Conservation (phyloP, 2,797 vertebrate species). For the Tokudaia muenninki region DNA sequence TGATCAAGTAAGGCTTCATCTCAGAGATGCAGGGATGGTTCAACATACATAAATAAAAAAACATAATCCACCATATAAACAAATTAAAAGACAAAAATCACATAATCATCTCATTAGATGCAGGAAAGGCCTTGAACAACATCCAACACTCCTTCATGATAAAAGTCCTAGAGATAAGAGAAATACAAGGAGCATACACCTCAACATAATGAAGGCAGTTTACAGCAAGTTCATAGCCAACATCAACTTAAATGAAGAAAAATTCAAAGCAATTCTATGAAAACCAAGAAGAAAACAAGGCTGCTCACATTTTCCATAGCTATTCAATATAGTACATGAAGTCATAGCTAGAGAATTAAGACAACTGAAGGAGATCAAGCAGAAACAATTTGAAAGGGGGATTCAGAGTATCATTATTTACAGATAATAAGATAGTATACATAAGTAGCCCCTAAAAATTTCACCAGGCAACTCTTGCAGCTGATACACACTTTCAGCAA, state of each 20-base stretch:
- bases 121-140: not conserved
- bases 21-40: not conserved
- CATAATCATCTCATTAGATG: not conserved
- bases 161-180: not conserved
- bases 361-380: not conserved
- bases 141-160: not conserved
- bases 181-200: not conserved
- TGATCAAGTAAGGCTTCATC: not conserved
- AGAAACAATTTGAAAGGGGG: not conserved
- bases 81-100: not conserved
- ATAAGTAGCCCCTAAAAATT: not conserved
- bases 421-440: not conserved
- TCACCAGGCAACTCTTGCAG: not conserved
- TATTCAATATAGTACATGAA: not conserved
- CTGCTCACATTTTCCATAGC: not conserved
- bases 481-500: not conserved
- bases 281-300: not conserved
- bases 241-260: not conserved
- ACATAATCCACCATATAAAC: not conserved
- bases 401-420: not conserved
- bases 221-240: not conserved
- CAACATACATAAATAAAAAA: not conserved
- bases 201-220: not conserved
- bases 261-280: not conserved
- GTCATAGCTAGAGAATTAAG: not conserved